Evolutionary conservation across 1,140 invertebrate genomes (phyloP).

Genomic region (Chironomus tepperi): DNA sequence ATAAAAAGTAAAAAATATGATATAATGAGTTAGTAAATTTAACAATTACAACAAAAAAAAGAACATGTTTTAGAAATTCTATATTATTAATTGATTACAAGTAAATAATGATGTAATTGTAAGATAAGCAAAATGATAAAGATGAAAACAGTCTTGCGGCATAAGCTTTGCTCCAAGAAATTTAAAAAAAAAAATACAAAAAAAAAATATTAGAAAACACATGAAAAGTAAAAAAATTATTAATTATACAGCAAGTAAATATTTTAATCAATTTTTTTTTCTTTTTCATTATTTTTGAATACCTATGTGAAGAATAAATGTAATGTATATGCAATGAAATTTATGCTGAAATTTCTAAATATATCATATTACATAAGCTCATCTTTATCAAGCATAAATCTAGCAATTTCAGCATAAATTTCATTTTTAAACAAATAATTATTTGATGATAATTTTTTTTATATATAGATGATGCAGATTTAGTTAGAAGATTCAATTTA

Average conservation of each 20-base stretch:
- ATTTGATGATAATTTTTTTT: neutral
- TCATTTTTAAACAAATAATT: too few species aligned
- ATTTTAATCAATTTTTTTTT: constrained; percentile 9
- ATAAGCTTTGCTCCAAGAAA: too few species aligned
- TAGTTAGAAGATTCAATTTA: neutral
- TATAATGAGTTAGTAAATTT: constrained; percentile 10
- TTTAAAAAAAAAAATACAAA: neutral
- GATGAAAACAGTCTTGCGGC: too few species aligned
- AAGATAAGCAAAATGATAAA: neutral
- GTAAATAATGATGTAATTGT: constrained; percentile 6
- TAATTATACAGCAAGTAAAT: constrained; percentile 1
- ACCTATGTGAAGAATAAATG: too few species aligned
- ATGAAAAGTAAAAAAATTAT: neutral
- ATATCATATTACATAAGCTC: too few species aligned
- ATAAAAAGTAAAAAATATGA: neutral
- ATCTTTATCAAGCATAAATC: too few species aligned
- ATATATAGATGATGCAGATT: neutral
- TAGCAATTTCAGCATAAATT: too few species aligned
- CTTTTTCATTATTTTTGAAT: neutral
- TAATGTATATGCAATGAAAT: too few species aligned
- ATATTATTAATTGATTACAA: constrained; percentile 15
- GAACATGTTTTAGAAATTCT: constrained; percentile 8
- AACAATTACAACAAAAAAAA: neutral
- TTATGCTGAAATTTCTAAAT: too few species aligned
- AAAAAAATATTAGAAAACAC: neutral